These are phyloP conservation scores for Laterallus jamaicensis DNA, from an alignment of 2,113 vertebrate genomes.

Conservation along the genomic window DNA sequence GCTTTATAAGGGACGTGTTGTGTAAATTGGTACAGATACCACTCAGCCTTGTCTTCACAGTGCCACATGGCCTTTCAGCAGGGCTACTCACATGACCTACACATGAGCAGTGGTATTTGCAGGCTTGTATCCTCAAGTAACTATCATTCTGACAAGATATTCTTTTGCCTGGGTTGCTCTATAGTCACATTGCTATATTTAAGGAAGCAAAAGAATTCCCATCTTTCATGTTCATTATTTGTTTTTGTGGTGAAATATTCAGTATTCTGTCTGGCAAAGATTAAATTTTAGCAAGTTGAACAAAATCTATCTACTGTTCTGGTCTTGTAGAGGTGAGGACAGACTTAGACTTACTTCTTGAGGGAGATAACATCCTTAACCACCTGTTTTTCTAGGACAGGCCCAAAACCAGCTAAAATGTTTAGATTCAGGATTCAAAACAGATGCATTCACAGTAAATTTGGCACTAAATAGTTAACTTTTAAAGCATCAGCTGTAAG, in stretches of 20 bases:
- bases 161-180: not conserved
- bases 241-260: not conserved
- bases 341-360: not conserved
- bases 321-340: not conserved
- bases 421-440: not conserved
- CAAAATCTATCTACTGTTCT: not conserved
- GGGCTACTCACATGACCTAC: not conserved
- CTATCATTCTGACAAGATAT: not conserved
- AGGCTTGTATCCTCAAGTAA: not conserved
- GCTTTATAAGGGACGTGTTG: not conserved
- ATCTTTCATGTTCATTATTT: not conserved
- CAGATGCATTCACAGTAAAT: not conserved
- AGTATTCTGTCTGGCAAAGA: not conserved
- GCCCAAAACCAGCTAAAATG: not conserved
- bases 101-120: conserved; percentile 4
- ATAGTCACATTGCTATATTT: not conserved
- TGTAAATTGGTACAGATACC: conserved; percentile 10
- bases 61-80: not conserved
- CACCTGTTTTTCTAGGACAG: not conserved
- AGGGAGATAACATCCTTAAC: not conserved
- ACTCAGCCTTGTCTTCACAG: conserved; percentile 23
- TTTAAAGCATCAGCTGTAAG: not conserved
- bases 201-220: conserved; percentile 5
- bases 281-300: not conserved
- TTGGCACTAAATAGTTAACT: not conserved